Base-by-base conservation (phyloP, 2,888 invertebrate genomes). In the Thymelicus acteon region DNA sequence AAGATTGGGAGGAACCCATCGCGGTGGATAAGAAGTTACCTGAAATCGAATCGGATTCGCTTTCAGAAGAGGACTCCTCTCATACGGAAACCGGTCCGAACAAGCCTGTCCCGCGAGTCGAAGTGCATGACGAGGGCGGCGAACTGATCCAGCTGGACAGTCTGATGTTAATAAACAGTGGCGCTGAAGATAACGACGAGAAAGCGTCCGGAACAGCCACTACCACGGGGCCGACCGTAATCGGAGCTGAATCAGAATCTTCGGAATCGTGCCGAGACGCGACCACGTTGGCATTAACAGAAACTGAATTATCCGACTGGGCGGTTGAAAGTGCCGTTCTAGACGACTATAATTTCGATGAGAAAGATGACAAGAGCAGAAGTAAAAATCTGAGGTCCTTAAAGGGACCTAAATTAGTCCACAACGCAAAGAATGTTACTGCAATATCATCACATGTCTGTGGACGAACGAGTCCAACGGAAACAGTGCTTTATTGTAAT, bases 301-400 rank as follows among this genome's bases (percentile, higher is more conserved):
- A 98, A 86, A 97, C 97, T 0, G 98, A 98, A 82, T 90, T 97
- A n/a, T 97, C 97, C 0, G 98, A 98, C 84, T 98, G 97, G 98
- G 97, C 97, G 0, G 95, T 96, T 5, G 97, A 98, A 80, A 97
- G 96, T 75, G 96, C 95, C 54, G 96, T 96, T 1, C 95, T 97
- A 0, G 97, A 97, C 78, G 97, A 97, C 82, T 95, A 97, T 71
- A 95, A 95, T 54, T 86, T 84, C 74, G 89, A 85, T 73, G 91
- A 91, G 2, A 89, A 87, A 54, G 86, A 91, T 31, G 88, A 91
- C 12, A 77, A 79, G 2, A 87, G 85, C 60, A 80, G 88, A 24
- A 83, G 79, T 64, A 88, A 89, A 74, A 90, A 85, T 73, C 91
- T 90, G 0, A 80, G 90, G 37, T 81, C 86, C 2, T 79, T 93